Evolutionary conservation across 2,797 vertebrate genomes (phyloP), one percentile per base, ranked within the genome.

Genomic region (Phoeniculus purpureus): DNA sequence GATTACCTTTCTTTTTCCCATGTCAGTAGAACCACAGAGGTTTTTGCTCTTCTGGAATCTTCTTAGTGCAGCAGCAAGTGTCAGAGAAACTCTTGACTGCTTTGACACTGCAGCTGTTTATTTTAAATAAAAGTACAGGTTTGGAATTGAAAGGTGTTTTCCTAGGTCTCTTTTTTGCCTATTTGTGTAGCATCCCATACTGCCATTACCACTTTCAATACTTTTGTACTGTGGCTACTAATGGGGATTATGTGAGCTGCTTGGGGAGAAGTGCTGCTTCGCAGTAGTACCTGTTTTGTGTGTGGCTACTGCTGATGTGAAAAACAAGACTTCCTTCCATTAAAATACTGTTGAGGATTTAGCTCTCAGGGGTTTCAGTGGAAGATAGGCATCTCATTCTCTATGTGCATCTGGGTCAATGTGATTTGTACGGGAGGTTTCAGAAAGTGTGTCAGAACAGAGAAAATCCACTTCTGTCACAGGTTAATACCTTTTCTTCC

Each of bases 21-120:
- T 68, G n/a, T 26, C 61, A 26, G 45, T 26, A 47, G 31, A 80
- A 23, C 47, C 26, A 21, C 29, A 71, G 23, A 54, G 37, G 25
- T 43, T 86, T 85, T 92, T 68, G 20, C 74, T 90, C 3, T 60
- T 84, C 81, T 86, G 58, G 75, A 91, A 65, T 78, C 72, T 88
- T 93, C 83, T 51, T 80, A 19, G 43, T 4, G 12, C 23, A 67
- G 37, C 48, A 51, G 23, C 1, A 1, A 75, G n/a, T 93, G 78
- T 88, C 75, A 64, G 65, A 76, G 75, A 84, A 91, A 31, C 20
- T 27, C 52, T 59, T 59, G 68, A 45, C 56, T 61, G 12, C 70
- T 77, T 83, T 66, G 65, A 55, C 7, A 52, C 18, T 77, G 45
- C 10, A 26, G 66, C 56, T 84, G 43, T 72, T 92, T 92, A 20